phyloP scores from a whole-genome alignment of 2,888 invertebrate genomes.

The Scaptomyza cyrtandrae region DNA sequence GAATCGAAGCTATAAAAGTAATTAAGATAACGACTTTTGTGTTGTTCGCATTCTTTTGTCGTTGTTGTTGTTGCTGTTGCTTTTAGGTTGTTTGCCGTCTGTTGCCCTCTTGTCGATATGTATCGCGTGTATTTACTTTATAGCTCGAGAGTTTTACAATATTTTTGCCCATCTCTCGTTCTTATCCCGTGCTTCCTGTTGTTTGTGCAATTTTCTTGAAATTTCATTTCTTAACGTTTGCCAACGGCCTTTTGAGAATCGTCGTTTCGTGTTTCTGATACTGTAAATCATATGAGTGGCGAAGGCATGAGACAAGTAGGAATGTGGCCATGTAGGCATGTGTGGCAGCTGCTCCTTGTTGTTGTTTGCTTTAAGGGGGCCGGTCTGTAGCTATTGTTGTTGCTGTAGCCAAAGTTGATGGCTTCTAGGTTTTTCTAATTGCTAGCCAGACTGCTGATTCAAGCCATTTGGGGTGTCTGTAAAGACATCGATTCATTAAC shows the following conservation, averaged over 20 bases:
- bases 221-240: slow-evolving; percentile 78
- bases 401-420: slow-evolving; percentile 23
- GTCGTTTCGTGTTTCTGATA: slow-evolving; percentile 47
- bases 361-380: slow-evolving; percentile 16
- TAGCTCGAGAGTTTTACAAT: slow-evolving; percentile 73
- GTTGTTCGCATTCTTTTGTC: slow-evolving; percentile 47
- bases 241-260: slow-evolving; percentile 60
- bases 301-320: slow-evolving; percentile 20
- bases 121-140: slow-evolving; percentile 70
- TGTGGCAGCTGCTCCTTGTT: slow-evolving; percentile 27
- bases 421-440: slow-evolving; percentile 64
- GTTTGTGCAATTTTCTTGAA: slow-evolving; percentile 78
- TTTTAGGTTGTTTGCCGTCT: slow-evolving; percentile 10
- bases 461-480: slow-evolving; percentile 6
- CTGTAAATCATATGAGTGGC: slow-evolving; percentile 65
- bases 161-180: slow-evolving; percentile 50
- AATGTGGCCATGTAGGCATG: slow-evolving; percentile 45
- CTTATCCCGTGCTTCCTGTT: slow-evolving; percentile 49
- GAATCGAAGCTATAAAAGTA: slow-evolving; percentile 82
- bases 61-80: slow-evolving; percentile 8
- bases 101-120: slow-evolving; percentile 36
- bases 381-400: slow-evolving; percentile 34
- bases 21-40: slow-evolving; percentile 82
- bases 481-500: slow-evolving; percentile 73
- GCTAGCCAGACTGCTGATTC: slow-evolving; percentile 53